Conservation (phyloP, 2,113 vertebrate genomes). For the Periophthalmus modestus region DNA sequence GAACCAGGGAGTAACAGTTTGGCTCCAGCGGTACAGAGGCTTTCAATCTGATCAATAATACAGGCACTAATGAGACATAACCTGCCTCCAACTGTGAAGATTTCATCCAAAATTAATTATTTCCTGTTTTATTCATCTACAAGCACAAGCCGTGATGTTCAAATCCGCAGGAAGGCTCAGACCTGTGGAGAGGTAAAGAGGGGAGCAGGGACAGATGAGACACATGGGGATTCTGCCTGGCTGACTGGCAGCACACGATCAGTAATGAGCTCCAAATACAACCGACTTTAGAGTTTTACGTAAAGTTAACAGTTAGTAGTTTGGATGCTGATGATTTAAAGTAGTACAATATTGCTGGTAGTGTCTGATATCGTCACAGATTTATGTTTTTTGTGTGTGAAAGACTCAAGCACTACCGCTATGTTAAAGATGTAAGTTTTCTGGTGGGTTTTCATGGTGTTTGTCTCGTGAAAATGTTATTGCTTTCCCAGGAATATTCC, state of each 20-base stretch:
- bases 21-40: conserved; percentile 65
- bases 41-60: conserved; percentile 81
- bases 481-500: too few relatives aligned
- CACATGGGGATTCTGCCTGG: conserved; percentile 37
- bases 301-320: conserved; percentile 42
- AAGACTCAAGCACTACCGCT: too few relatives aligned
- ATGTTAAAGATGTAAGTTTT: too few relatives aligned
- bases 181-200: conserved; percentile 53
- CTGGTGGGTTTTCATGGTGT: too few relatives aligned
- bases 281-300: conserved; percentile 41
- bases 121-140: conserved; percentile 80
- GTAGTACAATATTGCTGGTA: too few relatives aligned
- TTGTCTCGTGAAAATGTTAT: too few relatives aligned
- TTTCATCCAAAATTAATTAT: conserved; percentile 83
- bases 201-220: conserved; percentile 18
- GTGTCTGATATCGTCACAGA: too few relatives aligned
- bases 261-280: conserved; percentile 13
- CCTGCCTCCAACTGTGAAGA: conserved; percentile 70
- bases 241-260: conserved; percentile 47
- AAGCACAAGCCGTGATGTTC: conserved; percentile 73
- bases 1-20: conserved; percentile 54
- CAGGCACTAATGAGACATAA: conserved; percentile 74
- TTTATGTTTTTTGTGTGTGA: too few relatives aligned
- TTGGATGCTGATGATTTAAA: too few relatives aligned
- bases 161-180: conserved; percentile 65